These are phyloP conservation scores for Mactra quadrangularis DNA, from an alignment of 1,140 invertebrate genomes.

Conservation along the genomic window DNA sequence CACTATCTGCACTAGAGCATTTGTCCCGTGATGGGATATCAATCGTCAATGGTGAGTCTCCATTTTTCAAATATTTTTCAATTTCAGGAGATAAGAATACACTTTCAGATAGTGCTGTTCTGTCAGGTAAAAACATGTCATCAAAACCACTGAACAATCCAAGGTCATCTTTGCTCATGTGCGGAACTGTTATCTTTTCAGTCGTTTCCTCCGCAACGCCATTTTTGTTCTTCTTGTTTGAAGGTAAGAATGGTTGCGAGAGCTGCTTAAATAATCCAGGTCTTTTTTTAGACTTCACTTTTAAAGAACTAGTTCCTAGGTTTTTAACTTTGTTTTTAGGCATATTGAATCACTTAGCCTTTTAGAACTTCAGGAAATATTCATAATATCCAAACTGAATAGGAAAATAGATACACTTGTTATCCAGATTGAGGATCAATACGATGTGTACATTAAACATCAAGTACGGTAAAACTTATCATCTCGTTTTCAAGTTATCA, in stretches of 20 bases:
- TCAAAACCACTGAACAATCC: constrained; percentile 54
- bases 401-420: no score
- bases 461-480: no score
- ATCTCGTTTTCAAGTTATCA: no score
- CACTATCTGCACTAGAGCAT: constrained; percentile 52
- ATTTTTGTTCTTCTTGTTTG: constrained; percentile 49
- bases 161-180: constrained; percentile 24
- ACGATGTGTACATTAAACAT: no score
- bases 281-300: constrained; percentile 54
- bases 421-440: no score
- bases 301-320: constrained; percentile 47
- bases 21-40: constrained; percentile 27
- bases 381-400: no score
- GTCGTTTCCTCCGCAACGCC: background rate
- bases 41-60: constrained; percentile 30
- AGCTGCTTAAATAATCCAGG: constrained; percentile 49
- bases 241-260: constrained; percentile 41
- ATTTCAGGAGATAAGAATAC: constrained; percentile 49
- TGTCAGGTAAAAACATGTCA: constrained; percentile 57
- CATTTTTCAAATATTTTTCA: constrained; percentile 19
- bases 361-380: background rate
- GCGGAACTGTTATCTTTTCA: background rate
- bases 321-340: constrained; percentile 40
- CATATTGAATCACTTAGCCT: no score
- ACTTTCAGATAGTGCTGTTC: constrained; percentile 9